phyloP scores from a whole-genome alignment of 2,113 vertebrate species.

The Gambusia holbrooki region DNA sequence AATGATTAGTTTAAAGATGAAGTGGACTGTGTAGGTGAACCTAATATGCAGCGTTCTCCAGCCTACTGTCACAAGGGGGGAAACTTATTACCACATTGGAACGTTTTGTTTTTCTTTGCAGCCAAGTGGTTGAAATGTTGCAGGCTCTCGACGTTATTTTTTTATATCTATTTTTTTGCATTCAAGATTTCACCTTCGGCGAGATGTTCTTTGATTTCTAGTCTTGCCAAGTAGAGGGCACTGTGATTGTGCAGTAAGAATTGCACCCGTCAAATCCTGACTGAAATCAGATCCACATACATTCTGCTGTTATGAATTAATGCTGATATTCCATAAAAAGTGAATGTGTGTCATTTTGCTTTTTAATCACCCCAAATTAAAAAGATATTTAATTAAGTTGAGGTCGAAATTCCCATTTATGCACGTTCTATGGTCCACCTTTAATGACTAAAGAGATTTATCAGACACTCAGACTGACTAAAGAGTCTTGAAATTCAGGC shows the following conservation, averaged over 20 bases:
- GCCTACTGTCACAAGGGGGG: too few species aligned
- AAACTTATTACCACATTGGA: background rate
- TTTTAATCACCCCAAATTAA: slow-evolving; percentile 8
- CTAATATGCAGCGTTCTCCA: background rate
- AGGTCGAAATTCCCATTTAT: background rate
- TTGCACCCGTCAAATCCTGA: background rate
- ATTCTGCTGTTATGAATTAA: slow-evolving; percentile 6
- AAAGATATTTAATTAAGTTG: background rate
- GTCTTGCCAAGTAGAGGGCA: slow-evolving; percentile 60
- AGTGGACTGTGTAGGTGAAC: too few species aligned
- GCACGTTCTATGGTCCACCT: background rate
- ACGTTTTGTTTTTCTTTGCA: too few species aligned
- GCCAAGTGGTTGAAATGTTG: background rate
- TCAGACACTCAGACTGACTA: slow-evolving; percentile 3
- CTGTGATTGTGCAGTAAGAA: slow-evolving; percentile 31
- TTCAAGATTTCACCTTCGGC: background rate
- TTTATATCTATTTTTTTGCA: background rate
- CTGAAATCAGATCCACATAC: background rate
- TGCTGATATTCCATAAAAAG: background rate
- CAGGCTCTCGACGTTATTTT: background rate
- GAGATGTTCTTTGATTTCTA: slow-evolving; percentile 3
- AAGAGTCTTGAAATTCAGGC: slow-evolving; percentile 29
- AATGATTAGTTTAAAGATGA: too few species aligned
- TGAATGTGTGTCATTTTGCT: background rate
- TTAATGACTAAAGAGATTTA: background rate